Percentiles rank a stretch among this genome's conserved stretches.
Evolutionary conservation across 2,888 invertebrate species (phyloP).

Genomic region (Morpho deidamia): DNA sequence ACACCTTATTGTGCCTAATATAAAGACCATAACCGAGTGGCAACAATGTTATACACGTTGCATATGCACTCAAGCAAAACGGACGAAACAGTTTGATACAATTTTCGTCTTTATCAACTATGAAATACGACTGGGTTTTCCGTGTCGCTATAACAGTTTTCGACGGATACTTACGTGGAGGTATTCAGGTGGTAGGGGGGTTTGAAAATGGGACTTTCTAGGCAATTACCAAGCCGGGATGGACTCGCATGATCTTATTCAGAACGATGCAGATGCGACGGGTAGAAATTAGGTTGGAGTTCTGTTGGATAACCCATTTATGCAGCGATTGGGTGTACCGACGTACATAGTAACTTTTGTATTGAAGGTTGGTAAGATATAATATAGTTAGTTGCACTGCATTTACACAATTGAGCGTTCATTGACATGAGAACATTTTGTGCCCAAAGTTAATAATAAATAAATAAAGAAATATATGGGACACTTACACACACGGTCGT

Average conservation of each 20-base stretch:
- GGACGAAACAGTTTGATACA: not conserved
- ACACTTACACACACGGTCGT: no score
- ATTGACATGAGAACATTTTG: no score
- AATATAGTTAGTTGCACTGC: not conserved
- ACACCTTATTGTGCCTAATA: not conserved
- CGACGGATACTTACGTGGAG: constrained; percentile 14
- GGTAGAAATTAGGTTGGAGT: constrained; percentile 21
- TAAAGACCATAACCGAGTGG: constrained; percentile 8
- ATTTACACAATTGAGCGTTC: no score
- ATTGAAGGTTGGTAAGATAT: not conserved
- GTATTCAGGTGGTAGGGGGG: constrained; percentile 24
- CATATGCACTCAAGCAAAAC: constrained; percentile 1
- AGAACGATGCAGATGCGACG: constrained; percentile 21
- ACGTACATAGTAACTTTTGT: not conserved
- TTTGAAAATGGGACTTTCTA: constrained; percentile 55
- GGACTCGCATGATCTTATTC: constrained; percentile 35
- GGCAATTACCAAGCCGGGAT: constrained; percentile 61
- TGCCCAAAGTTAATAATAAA: no score
- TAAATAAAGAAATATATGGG: no score
- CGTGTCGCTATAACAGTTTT: not conserved
- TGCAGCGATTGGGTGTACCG: constrained; percentile 5
- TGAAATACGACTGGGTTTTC: constrained; percentile 1
- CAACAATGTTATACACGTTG: constrained; percentile 4
- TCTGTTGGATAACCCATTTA: constrained; percentile 21
- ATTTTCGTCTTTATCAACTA: constrained; percentile 2